Base-by-base conservation (phyloP, 2,888 invertebrate species). In the Eumacrocentrus americanus region DNA sequence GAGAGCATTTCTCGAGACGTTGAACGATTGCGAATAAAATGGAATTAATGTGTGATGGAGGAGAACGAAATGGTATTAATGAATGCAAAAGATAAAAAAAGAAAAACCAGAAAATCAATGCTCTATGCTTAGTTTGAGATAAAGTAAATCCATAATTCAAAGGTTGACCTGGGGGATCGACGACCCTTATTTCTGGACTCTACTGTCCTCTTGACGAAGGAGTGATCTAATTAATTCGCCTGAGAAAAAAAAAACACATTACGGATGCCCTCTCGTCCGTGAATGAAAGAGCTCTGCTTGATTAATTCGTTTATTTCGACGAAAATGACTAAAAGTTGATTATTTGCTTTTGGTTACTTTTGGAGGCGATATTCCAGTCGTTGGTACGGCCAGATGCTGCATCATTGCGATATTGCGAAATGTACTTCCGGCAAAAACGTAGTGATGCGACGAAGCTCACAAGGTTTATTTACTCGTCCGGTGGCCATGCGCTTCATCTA, bases 391-490 rank as follows among this genome's bases (percentile, higher is more conserved):
- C n/a, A n/a, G n/a, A n/a, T n/a, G n/a, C n/a, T n/a, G n/a, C n/a
- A n/a, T n/a, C n/a, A n/a, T 14, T 9, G 25, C 16, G 42, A 42
- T 54, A 54, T 34, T 44, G 42, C 53, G 29, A 42, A 29, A 44
- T 54, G 20, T 34, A 34, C 37, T 54, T 54, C 44, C 44, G 44
- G 42, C 20, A 44, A 46, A 54, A 42, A 38, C 34, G n/a, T 16
- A 14, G 54, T 20, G 44, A 54, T 44, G 44, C 44, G 54, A 44
- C 29, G 34, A 29, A 29, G 29, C 29, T 20, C 23, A 4, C 46
- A 18, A 54, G 34, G 54, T 44, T 54, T 54, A 29, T 54, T 54
- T 54, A 54, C 20, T 54, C 54, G 20, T 42, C 35, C 38, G 23
- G 20, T 38, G 20, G 37, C 37, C 51, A 52, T 23, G 38, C 38